Evolutionary conservation across 2,888 invertebrate species (phyloP).

Genomic region (Cyrtodaria siliqua): DNA sequence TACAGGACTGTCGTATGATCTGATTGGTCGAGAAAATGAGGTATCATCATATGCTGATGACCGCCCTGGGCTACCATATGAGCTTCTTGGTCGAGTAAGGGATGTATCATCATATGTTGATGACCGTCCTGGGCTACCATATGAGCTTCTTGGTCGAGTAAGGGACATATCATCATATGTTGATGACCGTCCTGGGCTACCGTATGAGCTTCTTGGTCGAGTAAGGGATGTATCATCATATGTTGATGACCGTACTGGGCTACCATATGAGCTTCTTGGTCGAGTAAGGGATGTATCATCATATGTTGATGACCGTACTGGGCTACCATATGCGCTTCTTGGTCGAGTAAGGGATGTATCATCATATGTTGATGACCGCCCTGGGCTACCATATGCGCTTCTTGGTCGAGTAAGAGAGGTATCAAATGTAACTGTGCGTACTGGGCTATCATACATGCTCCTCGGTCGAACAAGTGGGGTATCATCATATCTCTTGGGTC

Average conservation of each 20-base stretch:
- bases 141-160: neutral
- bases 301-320: conserved; percentile 23
- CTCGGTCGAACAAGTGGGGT: too few relatives aligned
- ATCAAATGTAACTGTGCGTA: conserved; percentile 3
- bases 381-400: conserved; percentile 21
- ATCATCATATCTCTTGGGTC: too few relatives aligned
- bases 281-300: conserved; percentile 31
- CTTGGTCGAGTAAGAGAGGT: neutral
- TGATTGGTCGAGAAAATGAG: neutral
- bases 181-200: conserved; percentile 21
- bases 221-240: conserved; percentile 33
- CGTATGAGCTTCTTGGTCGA: conserved; percentile 28
- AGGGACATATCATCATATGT: conserved; percentile 1
- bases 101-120: conserved; percentile 40
- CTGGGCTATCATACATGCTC: conserved; percentile 13
- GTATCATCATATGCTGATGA: too few relatives aligned
- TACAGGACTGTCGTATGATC: neutral
- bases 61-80: conserved; percentile 26
- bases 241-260: conserved; percentile 19
- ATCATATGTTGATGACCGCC: conserved; percentile 26
- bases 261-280: conserved; percentile 34
- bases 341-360: neutral
- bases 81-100: conserved; percentile 16
- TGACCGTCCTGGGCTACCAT: conserved; percentile 27
- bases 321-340: conserved; percentile 35